Base-by-base conservation (phyloP, 2,888 invertebrate species). In the Scaptomyza parva region DNA sequence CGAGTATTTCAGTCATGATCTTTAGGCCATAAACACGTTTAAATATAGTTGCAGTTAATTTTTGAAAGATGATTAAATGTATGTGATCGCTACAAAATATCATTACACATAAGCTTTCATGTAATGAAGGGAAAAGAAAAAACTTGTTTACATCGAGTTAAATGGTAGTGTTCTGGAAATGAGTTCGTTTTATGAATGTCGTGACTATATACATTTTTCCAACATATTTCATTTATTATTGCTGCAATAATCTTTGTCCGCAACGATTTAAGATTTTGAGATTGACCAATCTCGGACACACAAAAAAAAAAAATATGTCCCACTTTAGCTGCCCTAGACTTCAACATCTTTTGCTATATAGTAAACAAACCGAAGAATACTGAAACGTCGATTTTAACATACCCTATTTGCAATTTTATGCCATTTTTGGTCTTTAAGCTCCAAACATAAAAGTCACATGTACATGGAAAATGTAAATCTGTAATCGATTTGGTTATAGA, bases 231-330 rank as follows among this genome's bases (percentile, higher is more conserved):
- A 6, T 39, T 35, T 30, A 35, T 63, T 37, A 50, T 65, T 44
- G 33, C 45, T 7, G 52, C 48, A 75, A 69, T 64, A 58, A n/a
- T 17, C 41, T 48, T 57, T 57, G 54, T 59, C 26, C 60, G 52
- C 26, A 40, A 47, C 41, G 1, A 11, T 48, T 18, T 30, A 1
- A 20, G 43, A 66, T 61, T 47, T 47, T 18, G 20, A 30, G 44
- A 59, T 70, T 70, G 44, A 33, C 43, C 40, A 76, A 76, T 41
- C 44, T 35, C 17, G 11, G 11, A 40, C 12, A 17, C 12, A 40
- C 20, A 18, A 39, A n/a, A 39, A 40, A 35, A 53, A 45, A 44
- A 53, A 24, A 24, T 33, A 6, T 76, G 76, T 39, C 57, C 60
- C n/a, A 60, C 39, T 69, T 69, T 60, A 35, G 30, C 17, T 28